phyloP scores from a whole-genome alignment of 35 echinoderm and acorn worm species.

The Ophiothrix spiculata region DNA sequence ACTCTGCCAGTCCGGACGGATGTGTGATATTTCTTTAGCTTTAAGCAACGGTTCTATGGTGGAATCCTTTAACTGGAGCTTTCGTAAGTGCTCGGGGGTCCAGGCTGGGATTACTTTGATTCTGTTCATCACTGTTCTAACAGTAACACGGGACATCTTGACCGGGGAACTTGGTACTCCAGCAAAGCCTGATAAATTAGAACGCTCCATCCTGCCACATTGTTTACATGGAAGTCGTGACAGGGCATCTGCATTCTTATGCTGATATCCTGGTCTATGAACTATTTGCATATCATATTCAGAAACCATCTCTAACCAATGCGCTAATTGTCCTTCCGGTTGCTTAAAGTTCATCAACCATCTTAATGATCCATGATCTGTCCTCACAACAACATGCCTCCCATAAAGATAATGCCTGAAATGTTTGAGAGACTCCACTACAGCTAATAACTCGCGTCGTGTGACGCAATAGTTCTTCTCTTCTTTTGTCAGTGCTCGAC shows the following conservation, averaged over 20 bases:
- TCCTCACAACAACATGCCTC: conserved; percentile 6
- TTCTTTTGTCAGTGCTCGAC: background rate
- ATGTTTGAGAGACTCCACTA: conserved; percentile 15
- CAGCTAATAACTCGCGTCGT: conserved; percentile 31
- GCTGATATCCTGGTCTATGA: conserved; percentile 17
- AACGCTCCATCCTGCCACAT: background rate
- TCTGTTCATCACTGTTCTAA: background rate
- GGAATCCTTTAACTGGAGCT: background rate
- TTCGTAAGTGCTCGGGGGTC: background rate
- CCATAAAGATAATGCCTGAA: conserved; percentile 51
- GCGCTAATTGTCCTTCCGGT: conserved; percentile 11
- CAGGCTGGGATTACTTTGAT: background rate
- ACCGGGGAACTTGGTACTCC: background rate
- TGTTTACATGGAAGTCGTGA: conserved; percentile 40
- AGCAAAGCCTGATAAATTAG: background rate
- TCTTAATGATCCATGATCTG: conserved; percentile 32
- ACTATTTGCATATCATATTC: conserved; percentile 28
- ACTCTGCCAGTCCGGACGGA: background rate
- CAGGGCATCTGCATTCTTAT: conserved; percentile 37
- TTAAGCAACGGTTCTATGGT: conserved; percentile 28
- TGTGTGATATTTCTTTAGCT: conserved; percentile 13
- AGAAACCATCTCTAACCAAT: conserved; percentile 18
- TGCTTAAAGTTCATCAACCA: conserved; percentile 33
- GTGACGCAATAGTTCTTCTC: conserved; percentile 48
- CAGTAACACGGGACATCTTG: background rate